Conservation (phyloP, 2,888 invertebrate genomes). For the Cactoblastis cactorum region DNA sequence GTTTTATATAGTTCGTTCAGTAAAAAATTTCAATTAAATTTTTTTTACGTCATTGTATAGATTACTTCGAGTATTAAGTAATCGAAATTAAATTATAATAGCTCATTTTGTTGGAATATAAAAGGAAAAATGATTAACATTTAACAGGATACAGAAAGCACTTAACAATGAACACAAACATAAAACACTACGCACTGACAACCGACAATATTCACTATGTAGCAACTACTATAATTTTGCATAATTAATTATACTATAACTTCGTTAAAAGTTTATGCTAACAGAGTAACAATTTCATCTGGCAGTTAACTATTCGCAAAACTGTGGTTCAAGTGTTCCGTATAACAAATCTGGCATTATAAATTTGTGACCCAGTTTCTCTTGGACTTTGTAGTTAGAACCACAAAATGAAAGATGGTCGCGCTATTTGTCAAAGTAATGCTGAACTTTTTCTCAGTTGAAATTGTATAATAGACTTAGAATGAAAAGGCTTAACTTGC, state of each 20-base stretch:
- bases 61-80: too few species aligned
- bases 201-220: too few species aligned
- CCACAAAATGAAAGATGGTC: slow-evolving; percentile 6
- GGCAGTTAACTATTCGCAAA: not conserved
- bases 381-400: slow-evolving; percentile 1
- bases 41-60: too few species aligned
- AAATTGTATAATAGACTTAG: not conserved
- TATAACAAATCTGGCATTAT: slow-evolving; percentile 6
- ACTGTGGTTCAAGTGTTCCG: slow-evolving; percentile 1
- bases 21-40: too few species aligned
- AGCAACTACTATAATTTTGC: too few species aligned
- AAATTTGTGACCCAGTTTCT: slow-evolving; percentile 8
- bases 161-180: too few species aligned
- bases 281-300: slow-evolving; percentile 6
- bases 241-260: not conserved
- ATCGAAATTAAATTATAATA: too few species aligned
- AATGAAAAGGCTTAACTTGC: not conserved
- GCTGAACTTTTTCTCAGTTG: not conserved
- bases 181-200: too few species aligned
- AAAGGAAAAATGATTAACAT: too few species aligned
- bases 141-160: too few species aligned
- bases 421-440: slow-evolving; percentile 1
- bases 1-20: too few species aligned
- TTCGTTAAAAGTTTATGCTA: not conserved
- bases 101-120: too few species aligned